Percentiles rank a stretch among this genome's conserved stretches.
phyloP scores from a whole-genome alignment of 2,113 vertebrate species.

The Nansenia antarctica region DNA sequence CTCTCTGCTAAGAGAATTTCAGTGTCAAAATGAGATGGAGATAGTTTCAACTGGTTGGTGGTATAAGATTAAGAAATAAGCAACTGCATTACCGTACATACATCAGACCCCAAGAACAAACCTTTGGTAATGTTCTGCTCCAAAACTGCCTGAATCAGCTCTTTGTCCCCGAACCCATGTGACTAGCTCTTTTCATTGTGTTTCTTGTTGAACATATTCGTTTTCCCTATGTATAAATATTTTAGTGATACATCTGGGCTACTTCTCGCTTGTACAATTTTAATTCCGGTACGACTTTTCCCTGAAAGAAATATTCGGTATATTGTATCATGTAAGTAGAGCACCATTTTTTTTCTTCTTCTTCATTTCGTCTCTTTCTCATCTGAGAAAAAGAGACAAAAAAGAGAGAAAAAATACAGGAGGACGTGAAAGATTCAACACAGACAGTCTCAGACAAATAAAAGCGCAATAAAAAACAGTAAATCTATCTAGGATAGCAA shows the following conservation, averaged over 20 bases:
- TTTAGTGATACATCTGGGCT: slow-evolving; percentile 26
- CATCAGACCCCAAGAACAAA: slow-evolving; percentile 27
- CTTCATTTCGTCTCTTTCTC: too few species aligned
- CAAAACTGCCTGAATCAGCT: slow-evolving; percentile 27
- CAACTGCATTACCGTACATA: slow-evolving; percentile 9
- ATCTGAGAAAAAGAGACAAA: too few species aligned
- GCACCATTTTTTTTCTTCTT: too few species aligned
- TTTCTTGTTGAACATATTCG: slow-evolving; percentile 31
- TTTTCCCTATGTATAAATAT: slow-evolving; percentile 31
- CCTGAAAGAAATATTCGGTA: slow-evolving; percentile 20
- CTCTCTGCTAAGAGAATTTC: neutral
- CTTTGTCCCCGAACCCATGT: slow-evolving; percentile 7
- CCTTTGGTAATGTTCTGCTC: slow-evolving; percentile 19
- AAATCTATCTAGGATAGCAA: too few species aligned
- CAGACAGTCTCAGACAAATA: too few species aligned
- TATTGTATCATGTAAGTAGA: too few species aligned
- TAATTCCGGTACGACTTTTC: slow-evolving; percentile 32
- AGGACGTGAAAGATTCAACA: too few species aligned
- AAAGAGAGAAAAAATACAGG: too few species aligned
- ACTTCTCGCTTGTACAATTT: slow-evolving; percentile 20
- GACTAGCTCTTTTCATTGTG: slow-evolving; percentile 22
- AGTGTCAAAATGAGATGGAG: neutral
- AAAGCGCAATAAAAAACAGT: too few species aligned
- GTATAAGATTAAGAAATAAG: neutral
- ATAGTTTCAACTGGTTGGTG: slow-evolving; percentile 3